Evolutionary conservation across 1,140 invertebrate species (phyloP).

Genomic region (Plutomurus gul): DNA sequence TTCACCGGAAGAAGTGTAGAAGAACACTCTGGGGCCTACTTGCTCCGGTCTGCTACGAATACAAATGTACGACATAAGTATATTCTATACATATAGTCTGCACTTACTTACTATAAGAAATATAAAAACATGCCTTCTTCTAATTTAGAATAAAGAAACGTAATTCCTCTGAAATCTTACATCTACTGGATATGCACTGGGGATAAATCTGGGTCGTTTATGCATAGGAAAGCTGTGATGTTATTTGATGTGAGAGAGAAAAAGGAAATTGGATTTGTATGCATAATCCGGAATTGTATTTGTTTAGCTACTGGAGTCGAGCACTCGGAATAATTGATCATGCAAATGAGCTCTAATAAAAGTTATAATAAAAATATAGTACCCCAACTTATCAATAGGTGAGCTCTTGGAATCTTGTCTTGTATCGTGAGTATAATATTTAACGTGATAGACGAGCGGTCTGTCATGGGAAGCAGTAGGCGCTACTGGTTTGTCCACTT

Average conservation of each 20-base stretch:
- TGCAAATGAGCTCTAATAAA: no score
- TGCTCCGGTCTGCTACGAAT: constrained; percentile 5
- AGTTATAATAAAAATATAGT: no score
- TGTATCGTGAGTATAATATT: constrained; percentile 21
- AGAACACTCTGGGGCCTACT: not conserved
- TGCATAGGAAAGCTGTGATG: not conserved
- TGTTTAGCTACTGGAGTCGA: no score
- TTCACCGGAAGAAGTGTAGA: not conserved
- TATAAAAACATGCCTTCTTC: no score
- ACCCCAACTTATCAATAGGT: constrained; percentile 1
- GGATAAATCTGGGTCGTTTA: no score
- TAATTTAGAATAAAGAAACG: no score
- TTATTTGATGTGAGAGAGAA: not conserved
- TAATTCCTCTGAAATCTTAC: no score
- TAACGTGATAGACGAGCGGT: constrained; percentile 14
- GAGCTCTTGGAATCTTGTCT: constrained; percentile 18
- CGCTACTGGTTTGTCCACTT: constrained; percentile 3
- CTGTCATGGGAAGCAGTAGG: not conserved
- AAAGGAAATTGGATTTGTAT: constrained; percentile 17
- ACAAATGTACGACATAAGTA: not conserved
- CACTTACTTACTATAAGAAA: no score
- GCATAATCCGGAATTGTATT: not conserved
- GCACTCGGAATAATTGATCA: no score
- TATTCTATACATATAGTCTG: no score
- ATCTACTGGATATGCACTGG: no score